Conservation (phyloP, 2,797 vertebrate genomes). For the Danio aesculapii region DNA sequence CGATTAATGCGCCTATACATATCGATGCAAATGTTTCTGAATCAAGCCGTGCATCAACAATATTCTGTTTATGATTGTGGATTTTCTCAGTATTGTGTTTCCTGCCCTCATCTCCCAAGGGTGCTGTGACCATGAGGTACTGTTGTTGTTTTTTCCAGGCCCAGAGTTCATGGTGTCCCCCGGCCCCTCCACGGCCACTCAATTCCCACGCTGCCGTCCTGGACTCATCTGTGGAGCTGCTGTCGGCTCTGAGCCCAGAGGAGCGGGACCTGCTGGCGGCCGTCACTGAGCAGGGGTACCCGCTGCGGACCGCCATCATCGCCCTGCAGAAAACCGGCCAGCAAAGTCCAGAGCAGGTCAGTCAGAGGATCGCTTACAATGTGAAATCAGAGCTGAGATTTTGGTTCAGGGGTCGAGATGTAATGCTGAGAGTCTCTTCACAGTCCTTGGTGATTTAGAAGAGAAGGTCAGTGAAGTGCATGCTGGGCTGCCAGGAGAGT, state of each 20-base stretch:
- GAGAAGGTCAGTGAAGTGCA: conserved; percentile 19
- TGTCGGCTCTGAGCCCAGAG: conserved; percentile 87
- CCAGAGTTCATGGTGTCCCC: conserved; percentile 72
- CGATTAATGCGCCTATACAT: not conserved
- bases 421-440: conserved; percentile 9
- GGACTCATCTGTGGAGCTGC: conserved; percentile 84
- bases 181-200: conserved; percentile 44
- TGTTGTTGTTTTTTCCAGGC: conserved; percentile 71
- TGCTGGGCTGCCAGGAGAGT: not conserved
- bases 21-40: conserved; percentile 1
- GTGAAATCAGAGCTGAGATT: conserved; percentile 21
- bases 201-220: conserved; percentile 61
- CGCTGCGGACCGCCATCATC: conserved; percentile 84
- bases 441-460: not conserved
- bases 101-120: conserved; percentile 33
- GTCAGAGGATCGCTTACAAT: conserved; percentile 49
- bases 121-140: conserved; percentile 49
- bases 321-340: conserved; percentile 90
- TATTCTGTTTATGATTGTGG: conserved; percentile 6
- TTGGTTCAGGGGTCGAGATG: not conserved
- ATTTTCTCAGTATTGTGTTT: conserved; percentile 28
- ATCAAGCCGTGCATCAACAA: not conserved
- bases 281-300: conserved; percentile 86
- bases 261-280: conserved; percentile 87
- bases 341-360: conserved; percentile 88